Base-by-base conservation (phyloP, 2,888 invertebrate genomes). In the Drosophila picticornis region DNA sequence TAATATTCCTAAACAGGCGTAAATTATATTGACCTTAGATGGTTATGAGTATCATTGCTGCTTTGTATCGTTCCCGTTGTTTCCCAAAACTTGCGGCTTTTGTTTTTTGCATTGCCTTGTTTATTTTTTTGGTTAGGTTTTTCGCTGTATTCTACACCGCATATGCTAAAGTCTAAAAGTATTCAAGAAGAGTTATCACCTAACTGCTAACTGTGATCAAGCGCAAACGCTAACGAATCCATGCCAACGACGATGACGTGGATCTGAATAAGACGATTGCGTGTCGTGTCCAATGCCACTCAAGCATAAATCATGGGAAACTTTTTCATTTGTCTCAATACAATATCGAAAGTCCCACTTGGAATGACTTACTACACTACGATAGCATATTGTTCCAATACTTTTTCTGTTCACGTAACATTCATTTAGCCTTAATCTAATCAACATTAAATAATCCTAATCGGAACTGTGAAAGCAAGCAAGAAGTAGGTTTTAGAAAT, bases 11-110 rank as follows among this genome's bases (percentile, higher is more conserved):
- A 22, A 60, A 43, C 2, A 72, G 27, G 29, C 34, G 68, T 68
- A 56, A 81, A 81, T 83, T 80, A 22, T 32, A 72, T 73, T 60
- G 81, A 81, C 84, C 84, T 81, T 68, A 63, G 55, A 16, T 13
- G 56, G 50, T 66, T 64, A 62, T 53, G 46, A 13, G 31, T 13
- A 63, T 68, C 71, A 77, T 60, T 68, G 63, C 60, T 73, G 82
- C 77, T 65, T 51, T 85, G 53, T 72, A 74, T 73, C 66, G 65
- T 16, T 11, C 51, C 27, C 66, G 66, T 84, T 87, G 69, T 80
- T 59, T 72, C 48, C 32, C n/a, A 57, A 29, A 25, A 46, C 25
- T 4, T 9, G 25, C 7, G 25, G 29, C 29, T 40, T 13, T 25
- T 61, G 29, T 9, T 38, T 62, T 70, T 68, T 40, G 5, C 7